Percentiles rank a stretch among this genome's conserved stretches.
These are phyloP conservation scores for Poeciliopsis infans DNA, from an alignment of 2,797 vertebrate genomes.

Conservation along the genomic window DNA sequence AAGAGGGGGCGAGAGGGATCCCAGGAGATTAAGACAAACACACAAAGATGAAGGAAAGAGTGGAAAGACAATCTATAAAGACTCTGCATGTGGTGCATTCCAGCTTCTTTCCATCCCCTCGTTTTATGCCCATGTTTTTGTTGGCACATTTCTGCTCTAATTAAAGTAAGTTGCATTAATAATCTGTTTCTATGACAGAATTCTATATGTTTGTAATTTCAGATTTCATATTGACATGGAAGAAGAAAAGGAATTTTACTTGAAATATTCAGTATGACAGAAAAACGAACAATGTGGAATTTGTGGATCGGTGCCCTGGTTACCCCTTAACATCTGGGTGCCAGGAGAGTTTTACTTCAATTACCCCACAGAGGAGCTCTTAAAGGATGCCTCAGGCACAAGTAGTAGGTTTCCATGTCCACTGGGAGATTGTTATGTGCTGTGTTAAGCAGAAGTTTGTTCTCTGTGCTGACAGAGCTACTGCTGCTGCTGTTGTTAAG, in stretches of 20 bases:
- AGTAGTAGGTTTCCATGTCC: slow-evolving; percentile 45
- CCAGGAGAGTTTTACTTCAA: slow-evolving; percentile 42
- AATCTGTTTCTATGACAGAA: background rate
- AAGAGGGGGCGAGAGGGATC: slow-evolving; percentile 51
- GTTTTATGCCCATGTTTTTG: background rate
- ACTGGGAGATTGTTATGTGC: slow-evolving; percentile 47
- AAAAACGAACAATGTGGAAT: slow-evolving; percentile 3
- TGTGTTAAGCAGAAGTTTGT: slow-evolving; percentile 47
- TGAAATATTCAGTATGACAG: background rate
- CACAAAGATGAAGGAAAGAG: slow-evolving; percentile 33
- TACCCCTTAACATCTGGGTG: slow-evolving; percentile 35
- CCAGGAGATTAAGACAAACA: slow-evolving; percentile 50
- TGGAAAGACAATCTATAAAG: slow-evolving; percentile 23
- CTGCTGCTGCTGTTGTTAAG: slow-evolving; percentile 18
- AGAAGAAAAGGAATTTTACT: background rate
- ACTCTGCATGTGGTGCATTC: slow-evolving; percentile 16
- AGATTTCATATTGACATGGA: background rate
- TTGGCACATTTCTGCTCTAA: background rate
- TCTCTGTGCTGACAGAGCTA: slow-evolving; percentile 35
- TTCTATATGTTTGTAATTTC: background rate
- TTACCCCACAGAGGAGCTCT: slow-evolving; percentile 41
- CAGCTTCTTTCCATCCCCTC: slow-evolving; percentile 2
- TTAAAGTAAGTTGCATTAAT: background rate
- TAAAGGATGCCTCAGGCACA: slow-evolving; percentile 48
- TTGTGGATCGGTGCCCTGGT: slow-evolving; percentile 28